A percentile compares a stretch with the other conserved stretches of the same genome.
Conservation (phyloP, 2,797 vertebrate genomes). For the Serranus cabrilla region DNA sequence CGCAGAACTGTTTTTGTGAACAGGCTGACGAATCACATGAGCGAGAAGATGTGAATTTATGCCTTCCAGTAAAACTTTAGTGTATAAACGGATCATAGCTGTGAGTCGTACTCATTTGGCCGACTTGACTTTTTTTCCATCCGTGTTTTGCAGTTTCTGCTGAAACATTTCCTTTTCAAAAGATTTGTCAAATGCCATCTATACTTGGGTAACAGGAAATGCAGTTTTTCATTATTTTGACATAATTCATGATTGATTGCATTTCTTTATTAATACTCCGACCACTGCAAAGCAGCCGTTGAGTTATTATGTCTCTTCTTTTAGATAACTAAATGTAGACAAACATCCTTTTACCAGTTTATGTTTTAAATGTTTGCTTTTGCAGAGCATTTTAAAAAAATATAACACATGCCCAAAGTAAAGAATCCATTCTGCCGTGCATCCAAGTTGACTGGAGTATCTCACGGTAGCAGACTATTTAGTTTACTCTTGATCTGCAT, state of each 20-base stretch:
- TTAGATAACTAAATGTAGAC: not conserved
- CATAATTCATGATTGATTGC: not conserved
- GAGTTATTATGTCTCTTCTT: not conserved
- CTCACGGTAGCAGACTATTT: not conserved
- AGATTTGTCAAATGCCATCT: not conserved
- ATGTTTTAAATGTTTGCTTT: constrained; percentile 2
- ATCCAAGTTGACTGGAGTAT: not conserved
- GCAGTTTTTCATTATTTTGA: not conserved
- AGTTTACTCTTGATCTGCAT: not conserved
- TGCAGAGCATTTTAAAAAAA: not conserved
- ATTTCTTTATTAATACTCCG: not conserved
- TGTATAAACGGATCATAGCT: not conserved
- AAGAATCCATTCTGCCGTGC: not conserved
- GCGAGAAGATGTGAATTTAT: not conserved
- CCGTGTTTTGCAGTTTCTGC: not conserved
- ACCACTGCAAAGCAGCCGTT: not conserved
- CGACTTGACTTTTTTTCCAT: not conserved
- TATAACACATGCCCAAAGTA: not conserved
- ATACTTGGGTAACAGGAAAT: not conserved
- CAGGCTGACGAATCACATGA: not conserved
- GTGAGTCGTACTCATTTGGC: not conserved
- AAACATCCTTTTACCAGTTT: not conserved
- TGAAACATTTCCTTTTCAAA: constrained; percentile 3
- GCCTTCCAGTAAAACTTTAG: not conserved
- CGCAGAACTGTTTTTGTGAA: not conserved